Evolutionary conservation across 2,113 vertebrate genomes (phyloP).

Genomic region (Myotis yumanensis): DNA sequence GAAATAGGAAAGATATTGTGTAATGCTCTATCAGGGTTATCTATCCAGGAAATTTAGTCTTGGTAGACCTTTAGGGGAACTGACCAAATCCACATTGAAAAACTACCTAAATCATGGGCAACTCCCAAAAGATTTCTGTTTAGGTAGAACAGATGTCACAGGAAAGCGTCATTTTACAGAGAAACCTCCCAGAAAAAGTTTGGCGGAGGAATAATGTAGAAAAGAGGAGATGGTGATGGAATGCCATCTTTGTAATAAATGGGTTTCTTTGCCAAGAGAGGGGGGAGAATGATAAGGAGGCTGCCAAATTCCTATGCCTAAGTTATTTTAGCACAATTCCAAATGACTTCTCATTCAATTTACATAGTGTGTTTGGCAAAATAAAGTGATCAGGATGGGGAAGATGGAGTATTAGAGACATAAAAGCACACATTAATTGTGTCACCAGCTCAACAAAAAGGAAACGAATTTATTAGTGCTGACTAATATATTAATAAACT

Average conservation of each 20-base stretch:
- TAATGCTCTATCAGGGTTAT: background rate
- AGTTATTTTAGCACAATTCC: constrained; percentile 51
- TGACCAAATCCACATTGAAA: constrained; percentile 26
- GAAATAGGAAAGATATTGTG: background rate
- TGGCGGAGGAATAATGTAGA: background rate
- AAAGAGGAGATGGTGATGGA: background rate
- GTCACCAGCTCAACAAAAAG: constrained; percentile 50
- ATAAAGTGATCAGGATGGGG: background rate
- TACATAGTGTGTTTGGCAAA: constrained; percentile 9
- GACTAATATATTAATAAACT: constrained; percentile 27
- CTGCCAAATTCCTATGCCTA: constrained; percentile 29
- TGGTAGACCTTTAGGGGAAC: background rate
- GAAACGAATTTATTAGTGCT: constrained; percentile 61
- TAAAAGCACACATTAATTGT: background rate
- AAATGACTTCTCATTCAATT: constrained; percentile 54
- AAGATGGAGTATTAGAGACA: background rate
- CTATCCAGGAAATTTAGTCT: background rate
- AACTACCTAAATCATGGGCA: rapidly evolving
- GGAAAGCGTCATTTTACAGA: background rate
- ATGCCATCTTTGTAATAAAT: background rate
- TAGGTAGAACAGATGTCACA: background rate
- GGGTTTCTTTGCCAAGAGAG: background rate
- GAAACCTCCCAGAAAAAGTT: background rate
- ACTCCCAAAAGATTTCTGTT: background rate
- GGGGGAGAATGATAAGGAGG: rapidly evolving